Percentiles rank a stretch among this genome's conserved stretches.
Evolutionary conservation across 2,113 vertebrate species (phyloP).

Genomic region (Saccopteryx bilineata): DNA sequence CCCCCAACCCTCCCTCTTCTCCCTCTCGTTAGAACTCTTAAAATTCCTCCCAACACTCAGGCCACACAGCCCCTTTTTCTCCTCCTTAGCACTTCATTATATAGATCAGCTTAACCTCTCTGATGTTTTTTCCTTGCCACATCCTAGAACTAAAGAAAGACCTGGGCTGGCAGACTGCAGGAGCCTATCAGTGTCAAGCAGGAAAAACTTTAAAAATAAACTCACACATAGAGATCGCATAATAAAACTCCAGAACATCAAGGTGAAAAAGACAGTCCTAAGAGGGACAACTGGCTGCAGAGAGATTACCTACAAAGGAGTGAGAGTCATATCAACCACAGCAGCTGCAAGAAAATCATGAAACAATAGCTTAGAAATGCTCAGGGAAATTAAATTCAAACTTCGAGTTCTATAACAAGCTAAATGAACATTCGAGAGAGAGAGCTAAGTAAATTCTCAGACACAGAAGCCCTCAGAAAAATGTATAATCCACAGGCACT

Average conservation of each 20-base stretch:
- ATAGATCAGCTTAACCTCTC: neutral
- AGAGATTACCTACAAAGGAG: neutral
- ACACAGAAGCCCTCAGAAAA: slow-evolving; percentile 14
- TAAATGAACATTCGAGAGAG: neutral
- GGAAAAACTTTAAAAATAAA: slow-evolving; percentile 19
- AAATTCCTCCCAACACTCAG: neutral
- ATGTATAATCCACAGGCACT: neutral
- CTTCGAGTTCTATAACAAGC: neutral
- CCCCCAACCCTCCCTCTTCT: neutral
- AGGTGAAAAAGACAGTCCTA: neutral
- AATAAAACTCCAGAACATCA: slow-evolving; percentile 13
- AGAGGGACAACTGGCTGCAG: neutral
- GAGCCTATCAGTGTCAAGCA: neutral
- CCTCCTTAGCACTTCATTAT: neutral
- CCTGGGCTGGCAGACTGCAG: neutral
- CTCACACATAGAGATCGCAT: neutral
- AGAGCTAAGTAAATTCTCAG: slow-evolving; percentile 17
- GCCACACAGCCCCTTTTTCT: neutral
- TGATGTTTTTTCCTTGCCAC: neutral
- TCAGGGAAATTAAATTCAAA: slow-evolving; percentile 33
- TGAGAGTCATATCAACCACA: neutral
- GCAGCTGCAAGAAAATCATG: slow-evolving; percentile 25
- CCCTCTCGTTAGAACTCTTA: neutral
- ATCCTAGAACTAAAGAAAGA: neutral
- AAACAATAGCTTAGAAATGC: neutral